Conservation (phyloP, 2,888 invertebrate genomes). For the Fragum sueziense region DNA sequence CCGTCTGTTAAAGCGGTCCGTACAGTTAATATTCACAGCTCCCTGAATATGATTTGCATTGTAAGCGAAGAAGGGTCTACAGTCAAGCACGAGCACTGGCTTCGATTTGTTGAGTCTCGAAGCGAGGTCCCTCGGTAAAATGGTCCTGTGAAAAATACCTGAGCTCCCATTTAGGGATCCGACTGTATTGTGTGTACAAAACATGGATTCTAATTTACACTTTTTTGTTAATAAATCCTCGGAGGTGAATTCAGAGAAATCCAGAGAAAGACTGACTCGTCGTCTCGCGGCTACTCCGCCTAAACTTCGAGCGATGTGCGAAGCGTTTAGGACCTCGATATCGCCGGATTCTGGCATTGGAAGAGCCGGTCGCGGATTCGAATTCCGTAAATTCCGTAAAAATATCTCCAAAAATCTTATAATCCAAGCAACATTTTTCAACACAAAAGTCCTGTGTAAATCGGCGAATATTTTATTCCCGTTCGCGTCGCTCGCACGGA, state of each 20-base stretch:
- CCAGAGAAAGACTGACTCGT: constrained; percentile 52
- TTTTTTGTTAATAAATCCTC: constrained; percentile 64
- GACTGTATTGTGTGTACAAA: constrained; percentile 22
- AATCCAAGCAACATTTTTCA: constrained; percentile 27
- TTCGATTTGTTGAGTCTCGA: constrained; percentile 66
- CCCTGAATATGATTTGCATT: constrained; percentile 88
- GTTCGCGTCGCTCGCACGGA: constrained; percentile 27
- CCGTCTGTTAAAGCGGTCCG: constrained; percentile 87
- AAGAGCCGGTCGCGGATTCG: constrained; percentile 37
- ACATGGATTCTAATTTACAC: constrained; percentile 71
- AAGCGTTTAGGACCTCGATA: constrained; percentile 71
- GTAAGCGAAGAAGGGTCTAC: constrained; percentile 88
- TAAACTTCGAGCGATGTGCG: constrained; percentile 45
- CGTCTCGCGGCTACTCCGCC: constrained; percentile 48
- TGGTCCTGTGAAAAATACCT: constrained; percentile 59
- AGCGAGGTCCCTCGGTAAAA: constrained; percentile 71
- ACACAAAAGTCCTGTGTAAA: background rate
- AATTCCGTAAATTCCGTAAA: constrained; percentile 46
- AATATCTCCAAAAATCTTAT: constrained; percentile 35
- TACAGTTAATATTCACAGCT: constrained; percentile 87
- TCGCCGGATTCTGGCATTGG: constrained; percentile 77
- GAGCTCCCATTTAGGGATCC: constrained; percentile 34
- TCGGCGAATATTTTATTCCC: background rate
- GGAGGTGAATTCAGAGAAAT: constrained; percentile 52
- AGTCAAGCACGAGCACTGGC: constrained; percentile 85